Evolutionary conservation across 2,113 vertebrate genomes (phyloP).

Genomic region (Pseudorasbora parva): DNA sequence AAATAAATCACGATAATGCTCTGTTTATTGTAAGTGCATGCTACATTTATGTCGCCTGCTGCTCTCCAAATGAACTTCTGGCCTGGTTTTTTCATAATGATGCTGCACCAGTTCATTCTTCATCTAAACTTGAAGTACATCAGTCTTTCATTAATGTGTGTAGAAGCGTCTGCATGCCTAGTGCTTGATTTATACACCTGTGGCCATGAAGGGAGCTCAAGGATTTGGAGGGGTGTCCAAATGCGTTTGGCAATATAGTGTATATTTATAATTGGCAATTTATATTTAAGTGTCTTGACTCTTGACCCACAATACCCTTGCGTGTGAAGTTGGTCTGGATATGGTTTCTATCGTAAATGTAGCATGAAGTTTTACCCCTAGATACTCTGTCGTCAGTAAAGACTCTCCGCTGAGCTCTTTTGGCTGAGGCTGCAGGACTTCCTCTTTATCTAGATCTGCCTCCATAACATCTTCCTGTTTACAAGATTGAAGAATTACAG

Average conservation of each 20-base stretch:
- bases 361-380: constrained; percentile 82
- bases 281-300: not conserved
- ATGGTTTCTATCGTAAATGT: not conserved
- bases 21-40: too few relatives aligned
- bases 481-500: constrained; percentile 10
- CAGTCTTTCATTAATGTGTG: too few relatives aligned
- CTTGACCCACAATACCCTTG: not conserved
- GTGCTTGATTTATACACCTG: too few relatives aligned
- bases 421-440: constrained; percentile 84
- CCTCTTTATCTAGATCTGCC: constrained; percentile 87
- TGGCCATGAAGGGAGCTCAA: too few relatives aligned
- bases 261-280: too few relatives aligned
- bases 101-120: too few relatives aligned
- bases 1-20: not conserved
- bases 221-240: too few relatives aligned
- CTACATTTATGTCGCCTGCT: too few relatives aligned
- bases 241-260: not conserved
- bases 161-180: too few relatives aligned
- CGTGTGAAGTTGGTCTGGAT: not conserved
- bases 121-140: too few relatives aligned
- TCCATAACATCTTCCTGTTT: constrained; percentile 86
- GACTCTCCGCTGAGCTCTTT: constrained; percentile 92
- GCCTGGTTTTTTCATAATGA: too few relatives aligned
- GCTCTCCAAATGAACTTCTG: too few relatives aligned
- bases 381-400: constrained; percentile 91